Evolutionary conservation across 2,797 vertebrate species (phyloP).

Genomic region (Gambelia wislizenii): DNA sequence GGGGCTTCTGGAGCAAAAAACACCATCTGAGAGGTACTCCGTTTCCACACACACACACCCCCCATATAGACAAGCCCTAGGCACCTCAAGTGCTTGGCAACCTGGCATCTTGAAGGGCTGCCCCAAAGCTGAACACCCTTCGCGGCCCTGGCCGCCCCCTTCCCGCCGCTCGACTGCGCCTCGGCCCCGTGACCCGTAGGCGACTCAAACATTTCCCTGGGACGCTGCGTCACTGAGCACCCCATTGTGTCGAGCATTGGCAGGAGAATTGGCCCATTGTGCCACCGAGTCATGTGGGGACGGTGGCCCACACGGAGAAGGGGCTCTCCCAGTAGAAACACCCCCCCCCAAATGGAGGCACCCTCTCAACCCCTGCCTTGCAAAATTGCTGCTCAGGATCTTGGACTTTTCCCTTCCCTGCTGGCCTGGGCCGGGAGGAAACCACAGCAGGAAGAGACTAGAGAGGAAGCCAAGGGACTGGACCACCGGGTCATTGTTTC

Average conservation of each 20-base stretch:
- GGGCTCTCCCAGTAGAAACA: not conserved
- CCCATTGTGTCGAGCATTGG: slow-evolving; percentile 65
- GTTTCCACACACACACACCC: too few species aligned
- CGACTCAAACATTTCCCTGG: slow-evolving; percentile 68
- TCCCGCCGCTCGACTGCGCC: not conserved
- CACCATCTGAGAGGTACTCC: too few species aligned
- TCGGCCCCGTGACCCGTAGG: slow-evolving; percentile 75
- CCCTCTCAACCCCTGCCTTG: not conserved
- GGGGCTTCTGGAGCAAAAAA: too few species aligned
- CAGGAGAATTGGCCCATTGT: slow-evolving; percentile 75
- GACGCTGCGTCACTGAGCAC: slow-evolving; percentile 65
- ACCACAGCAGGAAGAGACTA: slow-evolving; percentile 13
- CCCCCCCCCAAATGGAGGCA: not conserved
- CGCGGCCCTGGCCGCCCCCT: not conserved
- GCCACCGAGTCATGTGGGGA: not conserved
- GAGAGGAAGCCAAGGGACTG: not conserved
- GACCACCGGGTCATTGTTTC: slow-evolving; percentile 22
- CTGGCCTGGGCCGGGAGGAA: not conserved
- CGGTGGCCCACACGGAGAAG: not conserved
- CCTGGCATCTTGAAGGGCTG: not conserved
- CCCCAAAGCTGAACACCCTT: not conserved
- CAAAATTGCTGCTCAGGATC: not conserved
- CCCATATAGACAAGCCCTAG: too few species aligned
- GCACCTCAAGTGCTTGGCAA: not conserved
- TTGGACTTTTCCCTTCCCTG: not conserved